These are phyloP conservation scores for Oxyruncus cristatus DNA, from an alignment of 2,113 vertebrate genomes.

Conservation along the genomic window DNA sequence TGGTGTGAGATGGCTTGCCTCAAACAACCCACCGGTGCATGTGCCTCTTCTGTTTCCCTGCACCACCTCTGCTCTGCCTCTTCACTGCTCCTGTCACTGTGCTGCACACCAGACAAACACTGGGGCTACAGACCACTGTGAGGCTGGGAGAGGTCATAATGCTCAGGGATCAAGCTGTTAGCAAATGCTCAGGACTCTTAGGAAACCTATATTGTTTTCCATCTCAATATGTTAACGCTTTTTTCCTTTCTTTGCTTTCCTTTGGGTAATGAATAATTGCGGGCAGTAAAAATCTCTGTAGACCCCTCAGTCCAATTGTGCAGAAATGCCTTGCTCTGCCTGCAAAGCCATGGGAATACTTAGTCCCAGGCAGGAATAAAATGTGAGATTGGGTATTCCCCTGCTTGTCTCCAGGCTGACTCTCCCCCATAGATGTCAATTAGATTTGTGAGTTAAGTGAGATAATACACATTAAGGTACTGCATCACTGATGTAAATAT, in stretches of 20 bases:
- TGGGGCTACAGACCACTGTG: background rate
- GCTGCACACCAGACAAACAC: background rate
- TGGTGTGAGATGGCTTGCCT: rapidly evolving
- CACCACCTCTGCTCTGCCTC: rapidly evolving
- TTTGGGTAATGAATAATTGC: background rate
- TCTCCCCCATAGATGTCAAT: background rate
- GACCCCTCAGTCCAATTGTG: background rate
- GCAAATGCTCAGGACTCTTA: background rate
- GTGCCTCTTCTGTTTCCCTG: background rate
- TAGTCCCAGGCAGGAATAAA: background rate
- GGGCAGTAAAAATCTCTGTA: background rate
- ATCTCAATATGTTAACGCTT: background rate
- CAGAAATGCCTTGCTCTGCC: background rate
- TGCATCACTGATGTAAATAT: background rate
- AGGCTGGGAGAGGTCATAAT: background rate
- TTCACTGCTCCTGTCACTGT: rapidly evolving
- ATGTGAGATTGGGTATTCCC: background rate
- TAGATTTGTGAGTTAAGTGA: background rate
- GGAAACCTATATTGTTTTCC: background rate
- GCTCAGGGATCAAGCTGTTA: background rate
- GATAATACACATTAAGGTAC: background rate
- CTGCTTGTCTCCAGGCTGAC: background rate
- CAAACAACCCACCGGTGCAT: rapidly evolving
- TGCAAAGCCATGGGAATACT: background rate
- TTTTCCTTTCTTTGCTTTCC: background rate